Evolutionary conservation across 2,888 invertebrate genomes (phyloP).

Genomic region (Busseola fusca): DNA sequence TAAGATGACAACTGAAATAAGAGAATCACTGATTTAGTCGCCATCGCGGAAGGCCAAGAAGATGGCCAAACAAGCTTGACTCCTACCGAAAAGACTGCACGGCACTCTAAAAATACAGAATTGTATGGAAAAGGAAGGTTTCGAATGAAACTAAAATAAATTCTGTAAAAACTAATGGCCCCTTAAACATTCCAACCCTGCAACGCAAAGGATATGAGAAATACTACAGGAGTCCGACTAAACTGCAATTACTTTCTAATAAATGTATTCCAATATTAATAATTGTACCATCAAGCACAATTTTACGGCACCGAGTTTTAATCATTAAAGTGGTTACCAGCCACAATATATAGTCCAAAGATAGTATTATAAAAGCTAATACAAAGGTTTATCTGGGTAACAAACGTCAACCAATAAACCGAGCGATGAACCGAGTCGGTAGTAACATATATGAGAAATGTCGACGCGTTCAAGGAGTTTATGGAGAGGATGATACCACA

Average conservation of each 20-base stretch:
- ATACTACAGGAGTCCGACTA: conserved; percentile 5
- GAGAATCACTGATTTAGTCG: no score
- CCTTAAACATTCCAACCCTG: not conserved
- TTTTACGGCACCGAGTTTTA: conserved; percentile 58
- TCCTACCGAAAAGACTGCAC: no score
- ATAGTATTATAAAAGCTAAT: conserved; percentile 86
- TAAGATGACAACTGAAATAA: no score
- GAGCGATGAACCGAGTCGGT: conserved; percentile 85
- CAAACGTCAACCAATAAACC: conserved; percentile 87
- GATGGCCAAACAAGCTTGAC: no score
- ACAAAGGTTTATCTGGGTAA: conserved; percentile 86
- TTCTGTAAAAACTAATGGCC: no score
- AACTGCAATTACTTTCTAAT: conserved; percentile 33
- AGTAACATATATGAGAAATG: conserved; percentile 87
- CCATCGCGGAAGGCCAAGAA: no score
- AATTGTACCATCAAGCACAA: conserved; percentile 45
- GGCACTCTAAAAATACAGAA: no score
- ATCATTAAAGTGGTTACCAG: conserved; percentile 65
- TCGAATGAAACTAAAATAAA: not conserved
- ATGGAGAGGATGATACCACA: conserved; percentile 70
- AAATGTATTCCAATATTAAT: conserved; percentile 43
- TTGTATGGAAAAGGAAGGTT: no score
- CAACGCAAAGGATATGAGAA: not conserved
- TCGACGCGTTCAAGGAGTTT: conserved; percentile 70
- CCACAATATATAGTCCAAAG: conserved; percentile 75